Base-by-base conservation (phyloP, 1,140 invertebrate species). In the Meloidogyne hapla region DNA sequence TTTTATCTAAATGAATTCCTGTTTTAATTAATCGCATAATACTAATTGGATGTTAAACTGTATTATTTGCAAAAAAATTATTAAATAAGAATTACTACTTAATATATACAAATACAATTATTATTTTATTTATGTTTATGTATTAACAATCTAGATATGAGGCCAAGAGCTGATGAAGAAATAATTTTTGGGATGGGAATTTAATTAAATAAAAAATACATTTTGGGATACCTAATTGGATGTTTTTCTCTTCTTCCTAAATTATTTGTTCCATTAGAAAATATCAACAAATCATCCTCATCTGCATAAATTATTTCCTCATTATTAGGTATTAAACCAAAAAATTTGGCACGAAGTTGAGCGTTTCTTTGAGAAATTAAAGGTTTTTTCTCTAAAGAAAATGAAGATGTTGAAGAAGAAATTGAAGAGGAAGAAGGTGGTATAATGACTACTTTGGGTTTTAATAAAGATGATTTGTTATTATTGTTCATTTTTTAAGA, bases 351-450 rank as follows among this genome's bases (percentile, higher is more conserved):
- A 18, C 71, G 56, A 25, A 65, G 71, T 33, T 64, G 48, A 12
- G 56, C 13, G 26, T 40, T 40, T 61, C 23, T 61, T 25, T 33
- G 28, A 26, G 45, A 40, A 63, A 21, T 42, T 28, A 12, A 73
- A 21, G 4, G 48, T 56, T 56, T n/a, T n/a, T 56, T 13, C n/a
- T 56, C 48, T 56, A 18, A 56, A n/a, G 48, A 73, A 21, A n/a
- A 28, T 61, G 71, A 73, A 38, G 69, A 71, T 23, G 38, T 45
- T n/a, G 28, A 28, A 25, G 71, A 9, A n/a, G 45, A 12, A 72
- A 62, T 40, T 26, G 69, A 71, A n/a, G 48, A 63, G 1, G 70
- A 72, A 8, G 70, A 73, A 13, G 71, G 48, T 6, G 71, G 71
- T 26, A 73, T 56, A 13, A 63, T 73, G 48, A 73, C 56, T 40